phyloP scores from a whole-genome alignment of 2,797 vertebrate species.

The Phaenicophaeus curvirostris region DNA sequence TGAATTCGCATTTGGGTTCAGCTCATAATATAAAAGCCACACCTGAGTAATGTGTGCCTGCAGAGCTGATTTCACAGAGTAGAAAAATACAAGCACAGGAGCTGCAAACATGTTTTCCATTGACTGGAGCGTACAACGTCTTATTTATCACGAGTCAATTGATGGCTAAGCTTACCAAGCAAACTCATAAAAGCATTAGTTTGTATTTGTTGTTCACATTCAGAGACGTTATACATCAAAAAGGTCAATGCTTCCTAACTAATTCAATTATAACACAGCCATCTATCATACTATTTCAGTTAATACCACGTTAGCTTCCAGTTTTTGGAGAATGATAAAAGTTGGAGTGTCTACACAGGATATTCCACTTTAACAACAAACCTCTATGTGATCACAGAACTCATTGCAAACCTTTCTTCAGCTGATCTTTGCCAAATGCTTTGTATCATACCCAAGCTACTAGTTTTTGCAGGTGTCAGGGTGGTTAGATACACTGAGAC shows the following conservation, averaged over 20 bases:
- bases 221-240: constrained; percentile 58
- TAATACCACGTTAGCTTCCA: background rate
- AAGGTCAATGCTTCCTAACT: constrained; percentile 71
- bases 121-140: background rate
- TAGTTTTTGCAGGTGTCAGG: background rate
- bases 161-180: constrained; percentile 52
- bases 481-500: background rate
- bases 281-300: constrained; percentile 57
- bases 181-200: constrained; percentile 68
- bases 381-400: background rate
- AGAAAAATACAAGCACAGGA: background rate
- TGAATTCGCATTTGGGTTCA: background rate
- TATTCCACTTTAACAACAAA: constrained; percentile 7
- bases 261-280: constrained; percentile 68
- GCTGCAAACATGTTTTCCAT: constrained; percentile 51
- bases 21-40: background rate
- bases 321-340: constrained; percentile 8
- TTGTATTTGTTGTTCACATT: constrained; percentile 68
- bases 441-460: background rate
- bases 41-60: background rate
- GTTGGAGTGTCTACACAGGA: background rate
- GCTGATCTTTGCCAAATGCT: background rate
- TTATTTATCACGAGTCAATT: constrained; percentile 63
- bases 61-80: constrained; percentile 23
- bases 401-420: background rate